A percentile compares a stretch with the other conserved stretches of the same genome.
Evolutionary conservation across 2,888 invertebrate species (phyloP).

Genomic region (Bursaphelenchus okinawaensis): DNA sequence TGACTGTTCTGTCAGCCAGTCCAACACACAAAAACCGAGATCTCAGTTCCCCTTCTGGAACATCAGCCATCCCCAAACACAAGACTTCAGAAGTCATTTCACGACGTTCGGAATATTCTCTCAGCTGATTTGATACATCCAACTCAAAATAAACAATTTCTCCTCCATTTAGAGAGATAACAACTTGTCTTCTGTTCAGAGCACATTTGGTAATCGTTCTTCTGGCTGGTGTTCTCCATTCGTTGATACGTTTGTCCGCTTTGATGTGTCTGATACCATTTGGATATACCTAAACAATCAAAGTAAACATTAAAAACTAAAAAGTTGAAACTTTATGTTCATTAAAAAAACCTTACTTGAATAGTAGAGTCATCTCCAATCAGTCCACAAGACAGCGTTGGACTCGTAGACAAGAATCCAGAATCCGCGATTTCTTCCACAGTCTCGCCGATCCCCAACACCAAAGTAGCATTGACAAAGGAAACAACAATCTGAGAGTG

Average conservation of each 20-base stretch:
- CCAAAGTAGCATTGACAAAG: conserved; percentile 94
- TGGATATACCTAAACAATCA: conserved; percentile 93
- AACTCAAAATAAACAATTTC: conserved; percentile 98
- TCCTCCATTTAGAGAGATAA: conserved; percentile 75
- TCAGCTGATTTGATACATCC: conserved; percentile 96
- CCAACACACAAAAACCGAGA: conserved; percentile 54
- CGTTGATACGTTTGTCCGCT: conserved; percentile 93
- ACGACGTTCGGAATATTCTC: conserved; percentile 94
- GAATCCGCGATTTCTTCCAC: conserved; percentile 99
- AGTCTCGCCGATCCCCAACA: conserved; percentile 96
- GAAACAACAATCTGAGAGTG: conserved; percentile 99
- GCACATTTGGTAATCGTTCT: conserved; percentile 95
- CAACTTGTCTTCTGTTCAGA: conserved; percentile 94
- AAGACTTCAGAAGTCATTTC: conserved; percentile 93
- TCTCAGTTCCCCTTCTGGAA: conserved; percentile 84
- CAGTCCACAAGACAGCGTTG: conserved; percentile 93
- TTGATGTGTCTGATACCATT: conserved; percentile 97
- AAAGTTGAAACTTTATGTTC: not conserved
- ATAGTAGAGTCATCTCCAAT: conserved; percentile 94
- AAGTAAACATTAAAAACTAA: conserved; percentile 65
- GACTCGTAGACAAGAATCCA: conserved; percentile 95
- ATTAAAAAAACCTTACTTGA: conserved; percentile 71
- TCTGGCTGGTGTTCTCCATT: conserved; percentile 97
- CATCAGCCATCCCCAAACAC: conserved; percentile 94
- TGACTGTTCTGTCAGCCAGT: conserved; percentile 87